These are phyloP conservation scores for Amphimedon queenslandica DNA, from an alignment of 37 sponge, comb jelly and placozoan species.

Conservation along the genomic window DNA sequence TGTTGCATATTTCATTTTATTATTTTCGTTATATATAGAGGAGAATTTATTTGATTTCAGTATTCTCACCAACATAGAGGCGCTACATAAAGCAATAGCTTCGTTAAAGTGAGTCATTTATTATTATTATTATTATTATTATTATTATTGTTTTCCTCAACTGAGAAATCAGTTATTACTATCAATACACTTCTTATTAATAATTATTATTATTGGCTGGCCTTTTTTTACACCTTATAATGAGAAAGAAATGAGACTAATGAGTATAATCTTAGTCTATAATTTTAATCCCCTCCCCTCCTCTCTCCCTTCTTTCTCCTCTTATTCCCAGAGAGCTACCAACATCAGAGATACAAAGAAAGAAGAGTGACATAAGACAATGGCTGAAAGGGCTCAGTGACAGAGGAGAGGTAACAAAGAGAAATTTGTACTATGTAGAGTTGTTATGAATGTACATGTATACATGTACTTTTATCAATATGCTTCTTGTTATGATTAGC, in stretches of 20 bases:
- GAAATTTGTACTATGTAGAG: background rate
- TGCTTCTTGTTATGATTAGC: too few species aligned
- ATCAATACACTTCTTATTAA: background rate
- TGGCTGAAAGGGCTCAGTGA: slow-evolving; percentile 42
- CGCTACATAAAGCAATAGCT: slow-evolving; percentile 44
- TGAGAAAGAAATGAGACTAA: background rate
- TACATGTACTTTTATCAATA: too few species aligned
- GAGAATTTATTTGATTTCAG: slow-evolving; percentile 43
- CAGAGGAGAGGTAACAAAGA: slow-evolving; percentile 31
- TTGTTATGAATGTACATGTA: too few species aligned
- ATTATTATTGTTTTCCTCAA: slow-evolving; percentile 7
- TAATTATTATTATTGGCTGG: background rate
- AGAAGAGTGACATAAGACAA: slow-evolving; percentile 21
- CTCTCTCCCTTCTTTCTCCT: slow-evolving; percentile 16
- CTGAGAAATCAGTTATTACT: background rate
- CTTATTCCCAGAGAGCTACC: too few species aligned
- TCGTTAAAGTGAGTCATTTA: slow-evolving; percentile 35
- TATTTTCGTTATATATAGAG: slow-evolving; percentile 1
- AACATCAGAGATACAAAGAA: too few species aligned
- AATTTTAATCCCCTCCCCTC: background rate
- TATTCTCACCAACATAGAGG: slow-evolving; percentile 26
- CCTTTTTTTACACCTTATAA: background rate
- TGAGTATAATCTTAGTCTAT: background rate
- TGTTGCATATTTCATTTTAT: slow-evolving; percentile 27
- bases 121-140: slow-evolving; percentile 34